These are phyloP conservation scores for Zaprionus capensis DNA, from an alignment of 1,140 invertebrate genomes.

Conservation along the genomic window DNA sequence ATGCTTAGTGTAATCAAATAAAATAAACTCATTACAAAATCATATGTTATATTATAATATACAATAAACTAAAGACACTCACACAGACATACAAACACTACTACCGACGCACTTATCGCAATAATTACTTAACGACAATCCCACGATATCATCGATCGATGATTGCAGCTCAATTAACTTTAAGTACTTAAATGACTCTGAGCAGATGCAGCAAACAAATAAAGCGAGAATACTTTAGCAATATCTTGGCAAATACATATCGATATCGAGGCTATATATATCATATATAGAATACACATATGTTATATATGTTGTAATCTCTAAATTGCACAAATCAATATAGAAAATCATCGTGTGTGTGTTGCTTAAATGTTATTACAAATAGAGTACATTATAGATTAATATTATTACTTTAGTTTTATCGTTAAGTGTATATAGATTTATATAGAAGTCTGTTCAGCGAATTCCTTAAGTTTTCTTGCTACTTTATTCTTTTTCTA, in stretches of 20 bases:
- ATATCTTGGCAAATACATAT: conserved; percentile 60
- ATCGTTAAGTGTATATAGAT: conserved; percentile 27
- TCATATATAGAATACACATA: conserved; percentile 41
- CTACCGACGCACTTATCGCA: conserved; percentile 7
- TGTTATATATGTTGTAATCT: conserved; percentile 42
- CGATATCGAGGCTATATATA: conserved; percentile 44
- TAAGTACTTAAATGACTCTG: conserved; percentile 76
- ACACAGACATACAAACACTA: conserved; percentile 23
- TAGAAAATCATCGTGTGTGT: conserved; percentile 20
- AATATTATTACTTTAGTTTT: conserved; percentile 28
- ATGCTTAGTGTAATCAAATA: conserved; percentile 44
- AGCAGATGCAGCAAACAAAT: conserved; percentile 64
- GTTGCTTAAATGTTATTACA: conserved; percentile 58
- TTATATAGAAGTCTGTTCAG: conserved; percentile 64
- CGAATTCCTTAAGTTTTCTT: conserved; percentile 61
- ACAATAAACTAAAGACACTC: conserved; percentile 45
- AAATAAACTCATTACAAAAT: conserved; percentile 34
- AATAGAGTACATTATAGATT: conserved; percentile 34
- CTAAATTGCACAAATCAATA: conserved; percentile 67
- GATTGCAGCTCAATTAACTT: conserved; percentile 47
- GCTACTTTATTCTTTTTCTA: conserved; percentile 8
- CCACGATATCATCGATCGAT: conserved; percentile 31
- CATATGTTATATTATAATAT: conserved; percentile 26
- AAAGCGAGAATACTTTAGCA: conserved; percentile 67
- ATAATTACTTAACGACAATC: conserved; percentile 27